phyloP scores from a whole-genome alignment of 2,113 vertebrate genomes.

The Anhinga anhinga region DNA sequence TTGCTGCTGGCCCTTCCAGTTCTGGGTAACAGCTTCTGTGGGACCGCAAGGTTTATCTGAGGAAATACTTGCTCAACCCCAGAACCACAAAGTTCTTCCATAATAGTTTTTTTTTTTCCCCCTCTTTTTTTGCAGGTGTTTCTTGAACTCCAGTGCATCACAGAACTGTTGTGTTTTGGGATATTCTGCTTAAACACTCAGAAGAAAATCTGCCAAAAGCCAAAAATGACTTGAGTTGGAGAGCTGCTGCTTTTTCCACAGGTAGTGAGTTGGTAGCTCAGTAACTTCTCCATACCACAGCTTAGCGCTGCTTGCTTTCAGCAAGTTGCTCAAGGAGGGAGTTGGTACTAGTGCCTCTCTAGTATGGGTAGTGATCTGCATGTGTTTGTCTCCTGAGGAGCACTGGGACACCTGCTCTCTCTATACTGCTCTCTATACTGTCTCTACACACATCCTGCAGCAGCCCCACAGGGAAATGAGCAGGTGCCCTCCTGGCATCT shows the following conservation, averaged over 20 bases:
- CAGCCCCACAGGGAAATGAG: background rate
- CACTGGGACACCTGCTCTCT: background rate
- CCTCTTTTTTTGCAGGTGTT: background rate
- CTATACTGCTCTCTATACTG: background rate
- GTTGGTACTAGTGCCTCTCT: background rate
- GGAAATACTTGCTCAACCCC: background rate
- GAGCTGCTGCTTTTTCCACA: background rate
- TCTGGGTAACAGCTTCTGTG: background rate
- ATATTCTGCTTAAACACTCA: background rate
- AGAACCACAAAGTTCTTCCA: background rate
- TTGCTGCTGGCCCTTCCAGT: background rate
- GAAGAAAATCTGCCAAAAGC: background rate
- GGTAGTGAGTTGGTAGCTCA: background rate
- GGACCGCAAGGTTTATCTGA: background rate
- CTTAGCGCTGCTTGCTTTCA: background rate
- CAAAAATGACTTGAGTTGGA: conserved; percentile 47
- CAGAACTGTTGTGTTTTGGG: background rate
- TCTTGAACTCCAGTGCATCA: background rate
- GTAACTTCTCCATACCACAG: background rate
- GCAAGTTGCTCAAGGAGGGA: background rate
- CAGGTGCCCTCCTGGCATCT: background rate
- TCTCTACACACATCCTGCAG: background rate
- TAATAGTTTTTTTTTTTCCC: rapidly evolving
- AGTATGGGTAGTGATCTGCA: background rate
- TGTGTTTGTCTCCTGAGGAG: background rate